Percentiles rank a stretch among this genome's conserved stretches.
phyloP scores from a whole-genome alignment of 1,140 invertebrate genomes.

The Kradibia gibbosae region DNA sequence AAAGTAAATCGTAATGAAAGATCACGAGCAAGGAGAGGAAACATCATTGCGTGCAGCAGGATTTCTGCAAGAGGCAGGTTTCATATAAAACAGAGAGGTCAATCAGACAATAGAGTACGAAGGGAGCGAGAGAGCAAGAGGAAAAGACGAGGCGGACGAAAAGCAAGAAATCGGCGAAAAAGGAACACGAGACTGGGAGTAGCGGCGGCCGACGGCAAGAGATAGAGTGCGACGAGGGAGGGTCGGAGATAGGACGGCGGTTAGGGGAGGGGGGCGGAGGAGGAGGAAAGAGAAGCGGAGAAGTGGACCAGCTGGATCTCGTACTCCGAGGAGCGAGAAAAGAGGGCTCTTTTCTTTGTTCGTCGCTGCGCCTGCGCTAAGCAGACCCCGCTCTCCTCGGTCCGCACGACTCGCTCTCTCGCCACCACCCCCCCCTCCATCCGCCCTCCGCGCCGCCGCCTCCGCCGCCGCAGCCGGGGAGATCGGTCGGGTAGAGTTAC shows the following conservation, averaged over 20 bases:
- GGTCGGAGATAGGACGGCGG: not conserved
- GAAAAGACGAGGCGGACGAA: not conserved
- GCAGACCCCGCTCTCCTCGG: constrained; percentile 22
- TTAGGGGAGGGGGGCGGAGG: not conserved
- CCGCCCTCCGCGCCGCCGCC: not conserved
- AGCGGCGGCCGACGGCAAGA: not conserved
- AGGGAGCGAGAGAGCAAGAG: not conserved
- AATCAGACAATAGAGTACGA: constrained; percentile 1
- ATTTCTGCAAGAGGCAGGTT: constrained; percentile 25
- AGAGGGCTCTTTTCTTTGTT: constrained; percentile 43
- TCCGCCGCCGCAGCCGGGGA: too few relatives aligned
- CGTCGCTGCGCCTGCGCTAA: constrained; percentile 33
- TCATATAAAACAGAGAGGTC: constrained; percentile 16
- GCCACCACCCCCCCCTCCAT: too few relatives aligned
- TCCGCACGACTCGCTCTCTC: not conserved
- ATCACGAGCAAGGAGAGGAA: constrained; percentile 22
- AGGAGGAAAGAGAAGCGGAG: constrained; percentile 15
- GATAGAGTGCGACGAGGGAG: not conserved
- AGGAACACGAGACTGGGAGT: not conserved
- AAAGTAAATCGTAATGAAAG: constrained; percentile 44
- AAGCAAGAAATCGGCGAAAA: constrained; percentile 6
- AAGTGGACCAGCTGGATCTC: constrained; percentile 45
- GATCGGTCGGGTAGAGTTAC: constrained; percentile 45
- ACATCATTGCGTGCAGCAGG: constrained; percentile 30
- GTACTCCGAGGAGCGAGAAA: constrained; percentile 1